Conservation (phyloP, 2,113 vertebrate species). For the Toxotes jaculatrix region DNA sequence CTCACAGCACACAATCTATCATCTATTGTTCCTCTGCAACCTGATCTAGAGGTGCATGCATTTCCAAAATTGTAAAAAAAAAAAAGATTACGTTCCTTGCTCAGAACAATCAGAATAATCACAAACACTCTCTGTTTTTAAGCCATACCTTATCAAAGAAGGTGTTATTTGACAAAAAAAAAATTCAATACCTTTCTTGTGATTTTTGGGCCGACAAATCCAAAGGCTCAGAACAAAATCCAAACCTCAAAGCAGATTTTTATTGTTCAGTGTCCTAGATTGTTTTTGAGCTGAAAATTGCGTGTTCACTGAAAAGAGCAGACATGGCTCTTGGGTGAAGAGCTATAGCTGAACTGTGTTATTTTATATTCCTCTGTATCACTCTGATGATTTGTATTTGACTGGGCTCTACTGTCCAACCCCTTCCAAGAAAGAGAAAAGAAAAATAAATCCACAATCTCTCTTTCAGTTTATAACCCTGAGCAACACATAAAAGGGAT, state of each 20-base stretch:
- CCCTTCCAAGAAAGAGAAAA: background rate
- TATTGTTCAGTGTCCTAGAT: background rate
- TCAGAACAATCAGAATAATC: background rate
- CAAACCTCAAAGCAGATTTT: constrained; percentile 19
- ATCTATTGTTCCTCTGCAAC: background rate
- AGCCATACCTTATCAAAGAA: background rate
- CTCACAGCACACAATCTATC: background rate
- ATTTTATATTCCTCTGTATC: background rate
- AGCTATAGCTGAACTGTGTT: background rate
- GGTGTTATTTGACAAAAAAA: background rate
- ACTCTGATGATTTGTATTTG: background rate
- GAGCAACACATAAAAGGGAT: constrained; percentile 38
- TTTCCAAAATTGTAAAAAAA: background rate
- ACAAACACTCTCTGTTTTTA: background rate
- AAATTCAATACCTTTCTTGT: background rate
- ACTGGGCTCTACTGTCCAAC: background rate
- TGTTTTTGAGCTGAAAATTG: background rate
- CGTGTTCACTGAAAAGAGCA: background rate
- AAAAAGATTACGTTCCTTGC: background rate
- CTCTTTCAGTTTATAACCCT: constrained; percentile 2
- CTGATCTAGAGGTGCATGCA: background rate
- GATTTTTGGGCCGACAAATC: background rate
- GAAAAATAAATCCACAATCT: constrained; percentile 20
- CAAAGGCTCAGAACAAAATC: background rate
- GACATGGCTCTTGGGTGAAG: background rate